phyloP scores from a whole-genome alignment of 2,113 vertebrate genomes.

The Saguinus midas region DNA sequence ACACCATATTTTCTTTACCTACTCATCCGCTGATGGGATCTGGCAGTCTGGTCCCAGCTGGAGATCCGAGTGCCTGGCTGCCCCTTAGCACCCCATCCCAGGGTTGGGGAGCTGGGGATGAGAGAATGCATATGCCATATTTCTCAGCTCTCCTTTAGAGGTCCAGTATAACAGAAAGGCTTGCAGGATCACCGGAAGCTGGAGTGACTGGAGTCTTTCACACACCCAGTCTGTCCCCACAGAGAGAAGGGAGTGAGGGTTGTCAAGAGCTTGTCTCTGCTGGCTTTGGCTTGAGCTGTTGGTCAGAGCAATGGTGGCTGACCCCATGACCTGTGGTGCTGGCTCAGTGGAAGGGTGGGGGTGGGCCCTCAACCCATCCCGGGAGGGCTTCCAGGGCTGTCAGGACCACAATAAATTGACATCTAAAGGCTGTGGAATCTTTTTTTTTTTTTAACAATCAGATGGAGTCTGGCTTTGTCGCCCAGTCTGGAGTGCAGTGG shows the following conservation, averaged over 20 bases:
- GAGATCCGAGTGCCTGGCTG: slow-evolving; percentile 14
- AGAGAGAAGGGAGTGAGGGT: neutral
- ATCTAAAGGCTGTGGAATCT: neutral
- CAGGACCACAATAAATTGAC: neutral
- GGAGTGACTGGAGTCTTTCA: neutral
- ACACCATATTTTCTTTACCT: too few relatives aligned
- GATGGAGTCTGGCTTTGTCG: too few relatives aligned
- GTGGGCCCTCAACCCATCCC: neutral
- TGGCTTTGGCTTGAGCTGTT: neutral
- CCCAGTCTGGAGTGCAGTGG: too few relatives aligned
- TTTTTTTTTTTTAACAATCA: too few relatives aligned
- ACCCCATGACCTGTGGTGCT: accelerated
- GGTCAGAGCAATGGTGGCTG: accelerated
- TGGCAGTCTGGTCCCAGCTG: slow-evolving; percentile 32
- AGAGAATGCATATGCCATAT: slow-evolving; percentile 35
- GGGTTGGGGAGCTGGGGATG: neutral
- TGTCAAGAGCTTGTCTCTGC: neutral
- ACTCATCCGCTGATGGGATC: too few relatives aligned
- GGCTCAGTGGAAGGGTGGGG: neutral
- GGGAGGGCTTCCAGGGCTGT: too few relatives aligned
- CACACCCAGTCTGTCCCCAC: neutral
- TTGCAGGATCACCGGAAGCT: neutral
- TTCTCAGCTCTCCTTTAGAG: slow-evolving; percentile 46
- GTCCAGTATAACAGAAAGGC: neutral
- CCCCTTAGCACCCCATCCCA: neutral